phyloP scores from a whole-genome alignment of 2,797 vertebrate species.

The Takifugu ocellatus region DNA sequence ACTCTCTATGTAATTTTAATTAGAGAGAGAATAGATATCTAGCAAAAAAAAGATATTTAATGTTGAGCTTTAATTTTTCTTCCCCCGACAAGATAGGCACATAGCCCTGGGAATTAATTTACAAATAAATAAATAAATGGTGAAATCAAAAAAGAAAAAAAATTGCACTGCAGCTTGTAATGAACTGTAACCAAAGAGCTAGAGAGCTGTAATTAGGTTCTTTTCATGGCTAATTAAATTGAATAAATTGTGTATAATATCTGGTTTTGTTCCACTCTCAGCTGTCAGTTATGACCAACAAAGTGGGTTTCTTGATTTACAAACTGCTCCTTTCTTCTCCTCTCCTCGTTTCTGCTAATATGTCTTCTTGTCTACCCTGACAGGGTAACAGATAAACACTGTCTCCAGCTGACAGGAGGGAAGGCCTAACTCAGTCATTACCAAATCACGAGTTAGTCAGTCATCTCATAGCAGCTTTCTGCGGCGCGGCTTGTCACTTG shows the following conservation, averaged over 20 bases:
- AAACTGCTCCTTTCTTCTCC: constrained; percentile 26
- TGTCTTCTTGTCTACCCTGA: constrained; percentile 53
- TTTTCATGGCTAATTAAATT: constrained; percentile 54
- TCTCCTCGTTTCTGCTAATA: constrained; percentile 28
- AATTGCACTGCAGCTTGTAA: constrained; percentile 20
- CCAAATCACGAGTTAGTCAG: constrained; percentile 58
- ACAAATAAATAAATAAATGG: not conserved
- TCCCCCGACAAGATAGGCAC: constrained; percentile 2
- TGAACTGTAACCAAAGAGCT: constrained; percentile 35
- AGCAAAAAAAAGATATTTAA: constrained; percentile 8
- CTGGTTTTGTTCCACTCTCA: constrained; percentile 22
- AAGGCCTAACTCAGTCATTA: constrained; percentile 60
- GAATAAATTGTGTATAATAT: constrained; percentile 37
- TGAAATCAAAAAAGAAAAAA: not conserved
- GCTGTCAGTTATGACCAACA: constrained; percentile 48
- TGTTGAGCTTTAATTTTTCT: constrained; percentile 1
- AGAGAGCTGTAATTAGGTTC: constrained; percentile 37
- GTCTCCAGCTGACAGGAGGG: constrained; percentile 48
- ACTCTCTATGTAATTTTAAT: constrained; percentile 13
- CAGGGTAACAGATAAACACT: constrained; percentile 47
- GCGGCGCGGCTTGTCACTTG: constrained; percentile 61
- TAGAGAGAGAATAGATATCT: constrained; percentile 12
- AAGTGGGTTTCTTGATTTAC: constrained; percentile 45
- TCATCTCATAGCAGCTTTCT: constrained; percentile 51
- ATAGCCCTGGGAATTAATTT: constrained; percentile 23